Percentiles rank a stretch among this genome's conserved stretches.
phyloP scores from a whole-genome alignment of 2,113 vertebrate genomes.

The Casuarius casuarius region DNA sequence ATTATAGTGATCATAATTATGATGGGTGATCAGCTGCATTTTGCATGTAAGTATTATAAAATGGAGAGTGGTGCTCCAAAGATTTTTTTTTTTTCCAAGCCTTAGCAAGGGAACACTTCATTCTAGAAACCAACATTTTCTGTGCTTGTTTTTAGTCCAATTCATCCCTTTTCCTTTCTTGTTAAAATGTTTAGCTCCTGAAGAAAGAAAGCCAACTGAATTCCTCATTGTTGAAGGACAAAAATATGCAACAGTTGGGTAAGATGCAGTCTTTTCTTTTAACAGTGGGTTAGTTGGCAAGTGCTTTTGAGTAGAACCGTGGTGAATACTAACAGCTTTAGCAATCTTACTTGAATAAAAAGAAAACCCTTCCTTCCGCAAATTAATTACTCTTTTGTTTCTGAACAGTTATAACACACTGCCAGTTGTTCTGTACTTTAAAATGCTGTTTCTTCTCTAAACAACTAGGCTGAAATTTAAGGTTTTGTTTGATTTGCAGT shows the following conservation, averaged over 20 bases:
- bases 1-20: background rate
- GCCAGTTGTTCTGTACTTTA: background rate
- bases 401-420: background rate
- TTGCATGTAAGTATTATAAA: background rate
- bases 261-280: conserved; percentile 47
- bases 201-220: conserved; percentile 90
- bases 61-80: background rate
- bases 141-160: background rate
- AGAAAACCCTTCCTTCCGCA: background rate
- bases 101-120: background rate
- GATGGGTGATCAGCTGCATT: background rate
- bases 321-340: conserved; percentile 20
- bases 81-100: background rate
- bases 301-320: background rate
- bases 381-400: background rate
- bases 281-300: background rate
- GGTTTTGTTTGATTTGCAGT: background rate
- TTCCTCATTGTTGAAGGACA: conserved; percentile 90
- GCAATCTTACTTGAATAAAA: background rate
- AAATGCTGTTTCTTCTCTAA: background rate
- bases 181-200: conserved; percentile 74
- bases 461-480: background rate
- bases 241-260: conserved; percentile 97
- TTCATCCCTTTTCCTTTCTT: conserved; percentile 43
- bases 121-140: background rate